phyloP scores from a whole-genome alignment of 2,888 invertebrate species.

The Hypena proboscidalis region DNA sequence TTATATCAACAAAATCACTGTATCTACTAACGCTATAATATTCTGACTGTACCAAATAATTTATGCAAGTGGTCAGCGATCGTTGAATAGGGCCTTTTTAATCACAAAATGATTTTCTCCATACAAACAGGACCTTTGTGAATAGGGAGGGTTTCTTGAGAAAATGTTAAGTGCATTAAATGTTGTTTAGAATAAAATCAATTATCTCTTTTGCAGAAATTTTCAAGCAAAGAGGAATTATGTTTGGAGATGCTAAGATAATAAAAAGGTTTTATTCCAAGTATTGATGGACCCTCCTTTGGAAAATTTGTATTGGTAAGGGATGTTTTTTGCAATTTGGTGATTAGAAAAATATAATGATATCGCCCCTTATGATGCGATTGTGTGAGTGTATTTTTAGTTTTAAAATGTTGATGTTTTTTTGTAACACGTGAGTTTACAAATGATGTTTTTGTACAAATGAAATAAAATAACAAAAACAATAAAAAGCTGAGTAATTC shows the following conservation, averaged over 20 bases:
- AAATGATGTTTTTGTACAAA: no score
- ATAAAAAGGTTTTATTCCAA: conserved; percentile 13
- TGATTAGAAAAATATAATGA: no score
- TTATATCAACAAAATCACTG: no score
- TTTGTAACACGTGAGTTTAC: no score
- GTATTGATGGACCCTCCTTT: conserved; percentile 4
- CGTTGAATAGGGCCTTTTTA: conserved; percentile 65
- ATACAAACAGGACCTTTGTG: conserved; percentile 38
- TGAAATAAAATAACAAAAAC: no score
- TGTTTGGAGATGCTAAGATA: conserved; percentile 15
- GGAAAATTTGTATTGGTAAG: no score
- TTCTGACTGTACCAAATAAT: conserved; percentile 65
- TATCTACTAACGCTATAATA: no score
- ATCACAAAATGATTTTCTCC: conserved; percentile 70
- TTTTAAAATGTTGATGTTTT: no score
- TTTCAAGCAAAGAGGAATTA: conserved; percentile 16
- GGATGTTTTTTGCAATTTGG: no score
- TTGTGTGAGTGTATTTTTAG: no score
- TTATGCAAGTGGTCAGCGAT: conserved; percentile 82
- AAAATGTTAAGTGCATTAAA: conserved; percentile 47
- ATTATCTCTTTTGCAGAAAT: conserved; percentile 31
- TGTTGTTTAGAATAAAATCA: conserved; percentile 43
- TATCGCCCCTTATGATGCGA: no score
- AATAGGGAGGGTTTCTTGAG: conserved; percentile 39
- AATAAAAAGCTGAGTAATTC: no score